Conservation (phyloP, 2,113 vertebrate species). For the Elephantulus edwardii region DNA sequence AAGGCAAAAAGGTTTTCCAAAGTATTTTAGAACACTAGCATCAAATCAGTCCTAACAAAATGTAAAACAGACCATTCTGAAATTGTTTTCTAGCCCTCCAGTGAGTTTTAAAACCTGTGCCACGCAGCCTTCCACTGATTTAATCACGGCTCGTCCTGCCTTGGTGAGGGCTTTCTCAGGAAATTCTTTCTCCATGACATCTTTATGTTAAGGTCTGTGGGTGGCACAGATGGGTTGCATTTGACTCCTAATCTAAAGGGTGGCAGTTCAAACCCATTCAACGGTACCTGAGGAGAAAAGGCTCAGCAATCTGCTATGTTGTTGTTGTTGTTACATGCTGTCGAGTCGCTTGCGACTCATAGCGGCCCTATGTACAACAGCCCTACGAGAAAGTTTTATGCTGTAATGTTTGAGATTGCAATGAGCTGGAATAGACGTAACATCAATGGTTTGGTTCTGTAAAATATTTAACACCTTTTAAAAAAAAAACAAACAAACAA, state of each 20-base stretch:
- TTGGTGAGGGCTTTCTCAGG: not conserved
- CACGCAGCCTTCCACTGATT: not conserved
- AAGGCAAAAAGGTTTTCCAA: not conserved
- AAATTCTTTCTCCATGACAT: not conserved
- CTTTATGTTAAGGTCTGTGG: not conserved
- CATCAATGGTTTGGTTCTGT: not conserved
- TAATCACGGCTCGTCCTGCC: not conserved
- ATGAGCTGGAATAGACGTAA: not conserved
- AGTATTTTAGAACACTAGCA: not conserved
- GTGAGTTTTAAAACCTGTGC: not conserved
- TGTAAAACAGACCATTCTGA: not conserved
- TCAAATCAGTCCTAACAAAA: conserved; percentile 15
- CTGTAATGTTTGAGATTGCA: not conserved
- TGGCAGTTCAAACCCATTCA: not conserved
- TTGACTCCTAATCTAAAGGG: not conserved
- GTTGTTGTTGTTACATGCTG: too few species aligned
- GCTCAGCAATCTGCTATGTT: not conserved
- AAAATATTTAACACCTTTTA: not conserved
- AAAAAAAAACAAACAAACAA: not conserved
- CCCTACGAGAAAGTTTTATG: not conserved
- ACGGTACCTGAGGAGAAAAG: not conserved
- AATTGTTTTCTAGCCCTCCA: not conserved
- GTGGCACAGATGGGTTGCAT: not conserved
- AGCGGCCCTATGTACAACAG: not conserved
- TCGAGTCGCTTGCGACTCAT: too few species aligned